These are phyloP conservation scores for Cryptosula pallasiana DNA, from an alignment of 2,888 invertebrate species.

Conservation along the genomic window DNA sequence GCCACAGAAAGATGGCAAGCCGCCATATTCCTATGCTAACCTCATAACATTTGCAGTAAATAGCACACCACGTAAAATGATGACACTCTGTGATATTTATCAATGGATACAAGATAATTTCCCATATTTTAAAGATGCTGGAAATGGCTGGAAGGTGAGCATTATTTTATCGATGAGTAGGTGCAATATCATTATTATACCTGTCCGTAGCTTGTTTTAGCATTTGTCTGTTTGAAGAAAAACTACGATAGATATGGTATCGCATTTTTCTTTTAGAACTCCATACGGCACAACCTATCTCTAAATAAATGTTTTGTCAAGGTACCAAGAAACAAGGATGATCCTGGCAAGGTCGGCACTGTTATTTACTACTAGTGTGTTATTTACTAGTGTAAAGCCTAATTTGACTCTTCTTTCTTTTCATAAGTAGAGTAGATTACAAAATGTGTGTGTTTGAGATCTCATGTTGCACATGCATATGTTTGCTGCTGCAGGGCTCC, in stretches of 20 bases:
- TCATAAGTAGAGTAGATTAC: too few species aligned
- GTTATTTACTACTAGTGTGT: too few species aligned
- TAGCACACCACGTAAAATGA: conserved; percentile 64
- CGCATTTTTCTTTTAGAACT: conserved; percentile 59
- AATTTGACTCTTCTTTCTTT: too few species aligned
- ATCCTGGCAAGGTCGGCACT: conserved; percentile 63
- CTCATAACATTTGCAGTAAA: conserved; percentile 66
- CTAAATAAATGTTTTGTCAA: conserved; percentile 70
- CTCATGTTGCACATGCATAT: too few species aligned
- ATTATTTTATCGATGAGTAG: neutral
- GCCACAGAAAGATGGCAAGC: conserved; percentile 51
- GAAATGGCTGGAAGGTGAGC: conserved; percentile 66
- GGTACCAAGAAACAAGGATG: conserved; percentile 67
- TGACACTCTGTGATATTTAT: conserved; percentile 70
- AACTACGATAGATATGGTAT: too few species aligned
- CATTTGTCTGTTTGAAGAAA: neutral
- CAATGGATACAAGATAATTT: conserved; percentile 69
- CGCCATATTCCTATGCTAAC: conserved; percentile 64
- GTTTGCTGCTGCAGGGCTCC: conserved; percentile 55
- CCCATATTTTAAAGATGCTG: conserved; percentile 67
- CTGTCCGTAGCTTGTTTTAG: neutral
- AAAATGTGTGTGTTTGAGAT: too few species aligned
- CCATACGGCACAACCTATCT: conserved; percentile 67
- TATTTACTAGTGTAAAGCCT: too few species aligned
- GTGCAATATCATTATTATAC: neutral